A percentile compares a stretch with the other conserved stretches of the same genome.
Conservation (phyloP, 2,797 vertebrate genomes). For the Lerista edwardsae region DNA sequence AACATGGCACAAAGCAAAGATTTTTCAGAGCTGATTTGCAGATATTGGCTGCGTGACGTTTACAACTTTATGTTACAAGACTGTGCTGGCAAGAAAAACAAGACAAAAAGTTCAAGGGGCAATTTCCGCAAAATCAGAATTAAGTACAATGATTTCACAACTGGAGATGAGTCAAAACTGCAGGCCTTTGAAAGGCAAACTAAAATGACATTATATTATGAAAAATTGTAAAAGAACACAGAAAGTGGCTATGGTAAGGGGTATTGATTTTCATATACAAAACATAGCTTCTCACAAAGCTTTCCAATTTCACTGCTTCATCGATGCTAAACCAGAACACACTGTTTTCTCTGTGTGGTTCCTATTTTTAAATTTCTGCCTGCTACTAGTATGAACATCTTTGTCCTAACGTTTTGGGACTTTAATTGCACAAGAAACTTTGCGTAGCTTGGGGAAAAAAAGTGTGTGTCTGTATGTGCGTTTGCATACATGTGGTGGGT, state of each 20-base stretch:
- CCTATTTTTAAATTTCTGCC: neutral
- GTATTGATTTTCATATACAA: neutral
- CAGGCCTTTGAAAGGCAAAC: neutral
- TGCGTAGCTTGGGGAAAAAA: neutral
- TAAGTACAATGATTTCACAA: constrained; percentile 14
- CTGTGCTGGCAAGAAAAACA: neutral
- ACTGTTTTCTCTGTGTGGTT: neutral
- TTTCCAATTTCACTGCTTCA: neutral
- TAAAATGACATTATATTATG: neutral
- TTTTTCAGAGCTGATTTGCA: rapidly evolving
- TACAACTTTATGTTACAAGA: neutral
- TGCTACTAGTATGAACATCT: neutral
- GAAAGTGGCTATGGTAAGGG: rapidly evolving
- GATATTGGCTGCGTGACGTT: neutral
- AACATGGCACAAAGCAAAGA: neutral
- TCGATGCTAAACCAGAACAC: neutral
- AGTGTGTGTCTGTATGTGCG: neutral
- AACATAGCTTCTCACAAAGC: neutral
- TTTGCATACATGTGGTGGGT: neutral
- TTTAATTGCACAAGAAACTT: neutral
- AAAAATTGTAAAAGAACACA: rapidly evolving
- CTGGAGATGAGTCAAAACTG: neutral
- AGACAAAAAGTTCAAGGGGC: neutral
- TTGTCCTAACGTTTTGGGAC: neutral
- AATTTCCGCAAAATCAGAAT: constrained; percentile 21